Percentiles rank a stretch among this genome's conserved stretches.
Conservation (phyloP, 2,113 vertebrate species). For the Balaenoptera acutorostrata region DNA sequence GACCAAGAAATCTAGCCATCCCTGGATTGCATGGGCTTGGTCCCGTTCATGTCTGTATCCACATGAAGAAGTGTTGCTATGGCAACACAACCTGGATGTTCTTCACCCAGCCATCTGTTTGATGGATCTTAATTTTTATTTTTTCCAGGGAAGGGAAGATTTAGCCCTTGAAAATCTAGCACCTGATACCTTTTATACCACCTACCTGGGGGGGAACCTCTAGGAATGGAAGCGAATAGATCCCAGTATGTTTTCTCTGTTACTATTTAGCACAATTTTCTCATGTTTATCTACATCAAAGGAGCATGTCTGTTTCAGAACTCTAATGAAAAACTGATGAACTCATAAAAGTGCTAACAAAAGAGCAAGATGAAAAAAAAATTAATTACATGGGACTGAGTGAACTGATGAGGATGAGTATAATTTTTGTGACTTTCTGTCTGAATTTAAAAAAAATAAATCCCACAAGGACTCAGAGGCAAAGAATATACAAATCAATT, state of each 20-base stretch:
- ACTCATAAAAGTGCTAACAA: too few species aligned
- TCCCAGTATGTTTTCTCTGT: neutral
- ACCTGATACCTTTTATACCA: neutral
- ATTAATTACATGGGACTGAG: too few species aligned
- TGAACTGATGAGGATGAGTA: too few species aligned
- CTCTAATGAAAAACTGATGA: too few species aligned
- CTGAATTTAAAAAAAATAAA: too few species aligned
- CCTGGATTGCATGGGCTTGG: fast-evolving
- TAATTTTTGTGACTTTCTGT: too few species aligned
- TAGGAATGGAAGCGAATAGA: neutral
- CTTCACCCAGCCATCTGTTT: neutral
- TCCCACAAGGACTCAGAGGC: too few species aligned
- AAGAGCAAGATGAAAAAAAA: too few species aligned
- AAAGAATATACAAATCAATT: too few species aligned
- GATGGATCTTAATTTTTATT: neutral
- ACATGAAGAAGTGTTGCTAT: neutral
- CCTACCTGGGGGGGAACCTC: neutral
- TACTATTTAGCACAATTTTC: neutral
- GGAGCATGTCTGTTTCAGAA: too few species aligned
- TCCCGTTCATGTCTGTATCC: neutral
- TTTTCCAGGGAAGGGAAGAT: neutral
- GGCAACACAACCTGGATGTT: neutral
- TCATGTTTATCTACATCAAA: neutral
- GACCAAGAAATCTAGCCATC: neutral
- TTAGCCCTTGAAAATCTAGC: neutral